Conservation (phyloP, 2,888 invertebrate species). For the Rhyacophila evoluta region DNA sequence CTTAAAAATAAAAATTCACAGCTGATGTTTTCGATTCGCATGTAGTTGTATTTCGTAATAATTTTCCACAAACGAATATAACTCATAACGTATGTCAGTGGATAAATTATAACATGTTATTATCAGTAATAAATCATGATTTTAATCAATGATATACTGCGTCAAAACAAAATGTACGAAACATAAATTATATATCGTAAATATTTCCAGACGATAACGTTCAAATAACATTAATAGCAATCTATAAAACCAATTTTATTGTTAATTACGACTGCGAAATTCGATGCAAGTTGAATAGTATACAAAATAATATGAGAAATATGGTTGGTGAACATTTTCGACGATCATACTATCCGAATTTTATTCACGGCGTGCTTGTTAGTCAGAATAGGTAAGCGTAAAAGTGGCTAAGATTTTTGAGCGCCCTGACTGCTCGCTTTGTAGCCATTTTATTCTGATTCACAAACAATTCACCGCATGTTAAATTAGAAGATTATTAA, state of each 20-base stretch:
- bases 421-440: neutral
- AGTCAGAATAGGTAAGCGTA: neutral
- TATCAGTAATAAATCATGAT: neutral
- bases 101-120: too few species aligned
- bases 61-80: too few species aligned
- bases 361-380: neutral
- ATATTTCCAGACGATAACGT: conserved; percentile 9
- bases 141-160: neutral
- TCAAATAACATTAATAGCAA: neutral
- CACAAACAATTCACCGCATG: neutral
- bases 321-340: neutral
- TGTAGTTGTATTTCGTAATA: too few species aligned
- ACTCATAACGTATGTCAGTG: too few species aligned
- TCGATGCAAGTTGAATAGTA: neutral
- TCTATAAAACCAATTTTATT: neutral
- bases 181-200: neutral
- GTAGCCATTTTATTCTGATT: neutral
- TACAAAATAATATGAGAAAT: neutral
- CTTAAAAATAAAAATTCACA: too few species aligned
- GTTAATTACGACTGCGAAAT: neutral
- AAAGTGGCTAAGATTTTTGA: neutral
- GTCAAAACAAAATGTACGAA: neutral
- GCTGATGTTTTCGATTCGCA: too few species aligned
- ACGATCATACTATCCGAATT: neutral
- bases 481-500: too few species aligned